These are phyloP conservation scores for Dipodomys ordii DNA, from an alignment of 2,113 vertebrate species.

Conservation along the genomic window DNA sequence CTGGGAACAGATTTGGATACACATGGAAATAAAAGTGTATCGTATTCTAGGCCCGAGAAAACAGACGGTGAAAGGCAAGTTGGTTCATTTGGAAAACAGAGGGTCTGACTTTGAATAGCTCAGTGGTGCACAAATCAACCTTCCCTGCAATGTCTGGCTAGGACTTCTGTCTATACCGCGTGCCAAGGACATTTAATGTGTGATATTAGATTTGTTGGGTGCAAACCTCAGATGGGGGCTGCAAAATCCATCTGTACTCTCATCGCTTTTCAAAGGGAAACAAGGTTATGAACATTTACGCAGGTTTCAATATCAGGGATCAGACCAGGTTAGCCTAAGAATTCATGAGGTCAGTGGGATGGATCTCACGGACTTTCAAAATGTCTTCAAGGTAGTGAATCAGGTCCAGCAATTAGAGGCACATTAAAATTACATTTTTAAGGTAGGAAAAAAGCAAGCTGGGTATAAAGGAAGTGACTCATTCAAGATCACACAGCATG, in stretches of 20 bases:
- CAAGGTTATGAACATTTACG: constrained; percentile 65
- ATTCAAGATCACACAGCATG: neutral
- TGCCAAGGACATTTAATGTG: constrained; percentile 82
- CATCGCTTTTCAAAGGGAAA: constrained; percentile 65
- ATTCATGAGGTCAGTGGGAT: neutral
- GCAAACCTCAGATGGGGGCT: constrained; percentile 75
- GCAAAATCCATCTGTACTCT: constrained; percentile 75
- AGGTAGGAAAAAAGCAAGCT: neutral
- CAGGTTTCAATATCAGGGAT: constrained; percentile 42
- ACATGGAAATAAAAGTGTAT: constrained; percentile 65
- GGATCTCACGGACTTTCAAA: neutral
- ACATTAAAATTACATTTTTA: neutral
- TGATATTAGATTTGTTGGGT: constrained; percentile 78
- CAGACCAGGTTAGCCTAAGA: neutral
- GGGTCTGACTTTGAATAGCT: constrained; percentile 70
- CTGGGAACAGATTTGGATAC: constrained; percentile 70
- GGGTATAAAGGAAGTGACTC: neutral
- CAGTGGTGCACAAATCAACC: constrained; percentile 65
- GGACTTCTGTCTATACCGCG: constrained; percentile 50
- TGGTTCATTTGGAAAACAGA: constrained; percentile 68
- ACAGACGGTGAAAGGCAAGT: constrained; percentile 73
- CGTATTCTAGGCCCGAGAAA: constrained; percentile 68
- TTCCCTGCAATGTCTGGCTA: constrained; percentile 70
- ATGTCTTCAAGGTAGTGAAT: neutral
- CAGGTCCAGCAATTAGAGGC: neutral